These are phyloP conservation scores for Bursaphelenchus okinawaensis DNA, from an alignment of 2,888 invertebrate genomes.

Conservation along the genomic window DNA sequence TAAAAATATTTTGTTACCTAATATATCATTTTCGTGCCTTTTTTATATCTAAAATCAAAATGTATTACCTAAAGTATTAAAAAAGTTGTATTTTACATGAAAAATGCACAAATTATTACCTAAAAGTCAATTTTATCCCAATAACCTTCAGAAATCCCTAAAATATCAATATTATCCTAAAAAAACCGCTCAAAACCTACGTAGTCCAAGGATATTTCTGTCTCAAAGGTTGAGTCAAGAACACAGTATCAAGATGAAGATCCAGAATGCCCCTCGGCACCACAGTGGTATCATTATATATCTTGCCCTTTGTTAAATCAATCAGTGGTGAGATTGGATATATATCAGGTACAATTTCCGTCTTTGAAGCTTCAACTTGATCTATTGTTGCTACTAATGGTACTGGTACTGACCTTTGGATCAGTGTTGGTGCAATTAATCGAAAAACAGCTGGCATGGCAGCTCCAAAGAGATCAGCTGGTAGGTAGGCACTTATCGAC, in stretches of 20 bases:
- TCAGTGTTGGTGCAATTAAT: constrained; percentile 46
- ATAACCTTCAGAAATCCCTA: background rate
- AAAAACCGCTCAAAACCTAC: constrained; percentile 25
- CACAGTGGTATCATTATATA: constrained; percentile 48
- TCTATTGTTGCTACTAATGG: constrained; percentile 32
- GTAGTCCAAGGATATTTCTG: constrained; percentile 57
- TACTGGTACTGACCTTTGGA: constrained; percentile 31
- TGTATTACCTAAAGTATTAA: too few species aligned
- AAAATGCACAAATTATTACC: background rate
- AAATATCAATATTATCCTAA: constrained; percentile 14
- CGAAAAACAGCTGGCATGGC: constrained; percentile 45
- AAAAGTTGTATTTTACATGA: background rate
- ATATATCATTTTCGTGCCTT: too few species aligned
- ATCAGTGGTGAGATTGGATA: constrained; percentile 50
- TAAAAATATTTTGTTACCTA: too few species aligned
- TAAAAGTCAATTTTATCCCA: background rate
- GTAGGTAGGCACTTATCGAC: constrained; percentile 35
- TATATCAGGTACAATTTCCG: constrained; percentile 36
- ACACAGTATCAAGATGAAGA: constrained; percentile 39
- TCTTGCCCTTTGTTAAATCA: constrained; percentile 41
- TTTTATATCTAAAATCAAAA: too few species aligned
- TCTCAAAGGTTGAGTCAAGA: constrained; percentile 45
- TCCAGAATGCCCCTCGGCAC: constrained; percentile 23
- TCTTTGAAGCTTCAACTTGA: constrained; percentile 38
- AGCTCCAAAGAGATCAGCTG: constrained; percentile 29